Base-by-base conservation (phyloP, 2,797 vertebrate genomes). In the Leucoraja ocellata region DNA sequence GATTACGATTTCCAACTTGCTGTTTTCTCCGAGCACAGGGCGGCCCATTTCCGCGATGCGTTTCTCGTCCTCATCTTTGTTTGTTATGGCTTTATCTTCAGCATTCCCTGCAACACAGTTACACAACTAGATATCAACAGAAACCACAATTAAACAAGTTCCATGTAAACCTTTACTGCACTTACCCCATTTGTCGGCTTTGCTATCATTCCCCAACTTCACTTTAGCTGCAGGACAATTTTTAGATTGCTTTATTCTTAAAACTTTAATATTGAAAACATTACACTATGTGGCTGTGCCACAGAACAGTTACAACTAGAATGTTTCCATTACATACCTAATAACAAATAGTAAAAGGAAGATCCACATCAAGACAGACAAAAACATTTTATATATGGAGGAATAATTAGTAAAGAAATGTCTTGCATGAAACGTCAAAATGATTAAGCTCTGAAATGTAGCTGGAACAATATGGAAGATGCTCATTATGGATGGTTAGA, bases 1-100 rank as follows among this genome's bases (percentile, higher is more conserved):
- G 5, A 99, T 98, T 95, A 98, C 95, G 79, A 99, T 96, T 96
- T 99, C 98, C 1, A 99, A 96, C 93, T 96, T 97, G 93, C 95
- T 94, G 86, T 98, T 97, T 93, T 99, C 98, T 0, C 99, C 98
- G n/a, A 99, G 96, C 7, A 95, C 94, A 0, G 99, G 99, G 1
- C 97, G 96, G 0, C 98, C 98, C 97, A 99, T 94, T 95, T 98
- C 98, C 0, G 98, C 99, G 0, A 99, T 97, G 61, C 98, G 96
- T 1, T 97, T 95, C 94, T 99, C 98, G 58, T 98, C 98, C 93
- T 98, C 97, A 93, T 99, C 98, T 95, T 98, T 98, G 95, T 97
- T 97, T 21, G 97, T 97, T 91, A 98, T 94, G 0, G 95, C 94
- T 94, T 97, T 97, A 63, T 96, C 98, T 46, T 98, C 96, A 0